Conservation (phyloP, 2,888 invertebrate species). For the Pristionchus mayeri region DNA sequence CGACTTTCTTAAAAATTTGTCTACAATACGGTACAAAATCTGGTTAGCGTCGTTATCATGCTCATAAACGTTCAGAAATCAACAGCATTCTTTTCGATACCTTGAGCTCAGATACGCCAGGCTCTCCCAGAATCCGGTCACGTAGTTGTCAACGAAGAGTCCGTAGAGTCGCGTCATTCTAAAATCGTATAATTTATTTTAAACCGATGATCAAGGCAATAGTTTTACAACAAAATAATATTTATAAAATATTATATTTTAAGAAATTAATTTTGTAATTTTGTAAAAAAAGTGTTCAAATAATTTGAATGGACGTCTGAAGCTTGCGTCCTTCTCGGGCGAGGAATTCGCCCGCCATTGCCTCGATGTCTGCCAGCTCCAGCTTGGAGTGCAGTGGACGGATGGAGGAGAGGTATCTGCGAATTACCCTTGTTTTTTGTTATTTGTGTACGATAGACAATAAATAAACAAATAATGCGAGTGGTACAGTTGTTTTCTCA, state of each 20-base stretch:
- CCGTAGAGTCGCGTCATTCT: constrained; percentile 61
- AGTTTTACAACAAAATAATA: too few relatives aligned
- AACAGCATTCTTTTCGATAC: constrained; percentile 47
- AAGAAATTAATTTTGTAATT: too few relatives aligned
- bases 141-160: constrained; percentile 68
- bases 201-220: background rate
- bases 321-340: constrained; percentile 67
- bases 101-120: constrained; percentile 68
- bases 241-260: too few relatives aligned
- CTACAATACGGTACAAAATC: background rate
- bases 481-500: too few relatives aligned
- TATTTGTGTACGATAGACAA: background rate
- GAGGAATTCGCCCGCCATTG: constrained; percentile 60
- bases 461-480: too few relatives aligned
- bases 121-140: constrained; percentile 73
- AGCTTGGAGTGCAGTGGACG: constrained; percentile 58
- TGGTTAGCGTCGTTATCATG: too few relatives aligned
- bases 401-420: constrained; percentile 63
- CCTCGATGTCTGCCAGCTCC: constrained; percentile 59
- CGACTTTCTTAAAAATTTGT: constrained; percentile 54
- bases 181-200: background rate
- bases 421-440: background rate
- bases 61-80: too few relatives aligned
- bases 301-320: constrained; percentile 59
- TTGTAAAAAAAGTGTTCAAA: too few relatives aligned